Evolutionary conservation across 2,113 vertebrate species (phyloP).

Genomic region (Nycticebus coucang): DNA sequence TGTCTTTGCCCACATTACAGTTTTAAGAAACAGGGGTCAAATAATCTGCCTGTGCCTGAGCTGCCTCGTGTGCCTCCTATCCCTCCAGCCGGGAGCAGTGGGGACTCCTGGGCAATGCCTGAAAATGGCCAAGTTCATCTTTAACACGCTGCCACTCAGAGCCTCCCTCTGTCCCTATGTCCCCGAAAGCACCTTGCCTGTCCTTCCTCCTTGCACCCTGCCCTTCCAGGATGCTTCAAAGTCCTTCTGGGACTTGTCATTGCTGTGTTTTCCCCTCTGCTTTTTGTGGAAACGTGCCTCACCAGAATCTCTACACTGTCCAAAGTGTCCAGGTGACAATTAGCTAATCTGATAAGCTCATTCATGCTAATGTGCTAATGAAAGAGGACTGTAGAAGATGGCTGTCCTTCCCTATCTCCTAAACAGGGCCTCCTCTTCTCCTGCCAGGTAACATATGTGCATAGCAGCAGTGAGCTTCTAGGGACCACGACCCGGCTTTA

Average conservation of each 20-base stretch:
- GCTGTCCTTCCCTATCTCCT: constrained; percentile 70
- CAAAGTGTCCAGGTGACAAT: constrained; percentile 82
- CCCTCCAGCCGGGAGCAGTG: background rate
- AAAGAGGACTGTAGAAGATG: constrained; percentile 76
- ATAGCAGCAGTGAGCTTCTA: constrained; percentile 71
- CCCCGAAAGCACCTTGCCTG: background rate
- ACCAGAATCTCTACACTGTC: constrained; percentile 64
- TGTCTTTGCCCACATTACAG: background rate
- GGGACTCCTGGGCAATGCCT: background rate
- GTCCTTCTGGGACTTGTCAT: background rate
- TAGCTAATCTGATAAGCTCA: constrained; percentile 82
- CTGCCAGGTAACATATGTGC: constrained; percentile 81
- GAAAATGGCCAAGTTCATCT: background rate
- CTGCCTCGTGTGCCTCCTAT: background rate
- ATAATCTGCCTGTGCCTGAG: background rate
- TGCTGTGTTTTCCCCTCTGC: background rate
- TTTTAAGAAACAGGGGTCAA: constrained; percentile 13
- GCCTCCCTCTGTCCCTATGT: background rate
- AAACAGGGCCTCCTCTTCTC: constrained; percentile 66
- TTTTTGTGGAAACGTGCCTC: constrained; percentile 69
- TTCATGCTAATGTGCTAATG: constrained; percentile 82
- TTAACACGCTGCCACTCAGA: background rate
- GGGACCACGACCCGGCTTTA: constrained; percentile 67
- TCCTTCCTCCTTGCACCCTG: background rate
- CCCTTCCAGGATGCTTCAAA: background rate